Evolutionary conservation across 2,888 invertebrate genomes (phyloP), one percentile per base, ranked within the genome.

Genomic region (Lysandra bellargus): DNA sequence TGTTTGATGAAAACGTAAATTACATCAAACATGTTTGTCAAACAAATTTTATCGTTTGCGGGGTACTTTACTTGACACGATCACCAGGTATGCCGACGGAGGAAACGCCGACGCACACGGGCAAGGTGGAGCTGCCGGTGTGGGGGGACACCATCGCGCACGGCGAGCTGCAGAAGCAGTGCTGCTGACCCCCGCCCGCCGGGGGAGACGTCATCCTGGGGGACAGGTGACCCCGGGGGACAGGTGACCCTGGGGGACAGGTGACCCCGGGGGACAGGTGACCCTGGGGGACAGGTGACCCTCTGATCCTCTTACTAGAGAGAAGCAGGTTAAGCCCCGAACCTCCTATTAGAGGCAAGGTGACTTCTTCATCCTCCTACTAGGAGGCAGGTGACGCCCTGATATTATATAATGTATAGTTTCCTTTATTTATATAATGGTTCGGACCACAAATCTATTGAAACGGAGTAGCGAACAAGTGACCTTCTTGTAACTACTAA

Each of bases 141-240:
- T 95, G 96, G 95, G 95, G 95, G 82, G 95, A 96, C 80, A 95
- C 95, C 82, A 96, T 97, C 80, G 97, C 97, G 0, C 96, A 96
- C 84, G 97, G 96, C 0, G 96, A 96, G 81, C 89, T 94, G 64
- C 96, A 96, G 85, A 95, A 89, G 57, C 94, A 91, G 74, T 97
- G 97, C 85, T 97, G 96, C 87, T 96, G 92, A 87, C 82, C 81
- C 81, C 73, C 44, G 14, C 57, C n/a, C 5, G 30, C 30, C 14
- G 69, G 40, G 57, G 74, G 79, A 9, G 44, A 9, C 60, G n/a
- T 30, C 17, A n/a, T 6, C n/a, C 73, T 33, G 23, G 30, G 12
- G 64, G 30, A 60, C 64, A 64, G 12, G 23, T 30, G 12, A 64
- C 23, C 30, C 30, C 3, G 6, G 40, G 40, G 40, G 57, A 17